A percentile compares a stretch with the other conserved stretches of the same genome.
phyloP scores from a whole-genome alignment of 2,797 vertebrate genomes.

The Erpetoichthys calabaricus region DNA sequence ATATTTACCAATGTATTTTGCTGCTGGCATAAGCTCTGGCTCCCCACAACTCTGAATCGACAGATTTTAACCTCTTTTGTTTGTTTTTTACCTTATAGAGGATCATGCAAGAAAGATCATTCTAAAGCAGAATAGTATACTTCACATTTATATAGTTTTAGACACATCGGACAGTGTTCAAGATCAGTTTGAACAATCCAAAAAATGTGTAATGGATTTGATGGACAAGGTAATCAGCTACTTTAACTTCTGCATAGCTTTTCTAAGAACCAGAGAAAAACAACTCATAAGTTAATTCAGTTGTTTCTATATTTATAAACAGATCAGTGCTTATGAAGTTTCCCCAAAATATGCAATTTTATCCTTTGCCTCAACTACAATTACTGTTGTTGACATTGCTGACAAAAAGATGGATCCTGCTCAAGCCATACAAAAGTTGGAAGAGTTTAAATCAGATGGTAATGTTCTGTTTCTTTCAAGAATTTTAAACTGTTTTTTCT shows the following conservation, averaged over 20 bases:
- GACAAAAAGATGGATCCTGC: neutral
- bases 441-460: constrained; percentile 23
- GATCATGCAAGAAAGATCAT: constrained; percentile 28
- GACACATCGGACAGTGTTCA: constrained; percentile 45
- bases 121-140: constrained; percentile 29
- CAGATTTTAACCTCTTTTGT: no score
- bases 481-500: no score
- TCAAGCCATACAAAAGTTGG: constrained; percentile 18
- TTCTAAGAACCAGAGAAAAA: no score
- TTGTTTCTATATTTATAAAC: neutral
- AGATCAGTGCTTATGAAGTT: constrained; percentile 42
- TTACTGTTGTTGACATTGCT: constrained; percentile 19
- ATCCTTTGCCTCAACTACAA: constrained; percentile 33
- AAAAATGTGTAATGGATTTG: constrained; percentile 23
- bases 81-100: constrained; percentile 6
- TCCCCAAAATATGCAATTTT: constrained; percentile 39
- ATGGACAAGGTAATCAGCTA: constrained; percentile 39
- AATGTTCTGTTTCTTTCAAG: neutral
- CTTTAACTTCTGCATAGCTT: neutral
- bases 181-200: constrained; percentile 22
- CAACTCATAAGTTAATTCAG: no score
- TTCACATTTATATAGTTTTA: constrained; percentile 52
- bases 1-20: no score
- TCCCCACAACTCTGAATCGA: no score
- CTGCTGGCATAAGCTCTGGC: no score